phyloP scores from a whole-genome alignment of 2,113 vertebrate species.

The Heteronetta atricapilla region DNA sequence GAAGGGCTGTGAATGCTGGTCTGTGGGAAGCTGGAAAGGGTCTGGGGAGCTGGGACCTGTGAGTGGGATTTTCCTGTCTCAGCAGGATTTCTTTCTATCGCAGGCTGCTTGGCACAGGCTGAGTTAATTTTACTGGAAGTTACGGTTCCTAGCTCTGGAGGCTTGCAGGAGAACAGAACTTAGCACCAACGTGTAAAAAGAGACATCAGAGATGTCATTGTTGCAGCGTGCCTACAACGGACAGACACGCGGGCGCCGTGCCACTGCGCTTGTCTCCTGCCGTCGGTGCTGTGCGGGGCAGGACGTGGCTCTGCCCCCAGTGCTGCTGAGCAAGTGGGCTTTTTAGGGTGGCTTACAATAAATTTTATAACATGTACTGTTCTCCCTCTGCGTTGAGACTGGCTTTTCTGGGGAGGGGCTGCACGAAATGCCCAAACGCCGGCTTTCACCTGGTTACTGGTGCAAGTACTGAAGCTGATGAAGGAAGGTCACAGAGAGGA shows the following conservation, averaged over 20 bases:
- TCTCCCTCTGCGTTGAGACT: background rate
- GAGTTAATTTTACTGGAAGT: background rate
- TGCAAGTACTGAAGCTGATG: background rate
- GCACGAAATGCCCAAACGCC: background rate
- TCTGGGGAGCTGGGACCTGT: background rate
- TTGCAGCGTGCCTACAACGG: fast-evolving
- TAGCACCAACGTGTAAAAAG: background rate
- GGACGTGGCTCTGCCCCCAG: background rate
- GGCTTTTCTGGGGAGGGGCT: background rate
- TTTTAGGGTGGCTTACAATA: background rate
- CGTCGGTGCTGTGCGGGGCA: background rate
- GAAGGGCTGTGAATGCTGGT: background rate
- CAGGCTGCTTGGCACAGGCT: background rate
- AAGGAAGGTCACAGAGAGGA: background rate
- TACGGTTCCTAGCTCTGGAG: background rate
- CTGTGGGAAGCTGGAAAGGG: background rate
- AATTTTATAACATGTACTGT: fast-evolving
- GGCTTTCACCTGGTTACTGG: background rate
- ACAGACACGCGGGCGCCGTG: fast-evolving
- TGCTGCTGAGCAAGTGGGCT: background rate
- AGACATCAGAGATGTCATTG: background rate
- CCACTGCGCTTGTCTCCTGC: fast-evolving
- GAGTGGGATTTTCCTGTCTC: background rate
- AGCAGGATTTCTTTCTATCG: background rate
- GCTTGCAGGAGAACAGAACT: background rate